Evolutionary conservation across 2,888 invertebrate genomes (phyloP), one percentile per base, ranked within the genome.

Genomic region (Tenthredo distinguenda): DNA sequence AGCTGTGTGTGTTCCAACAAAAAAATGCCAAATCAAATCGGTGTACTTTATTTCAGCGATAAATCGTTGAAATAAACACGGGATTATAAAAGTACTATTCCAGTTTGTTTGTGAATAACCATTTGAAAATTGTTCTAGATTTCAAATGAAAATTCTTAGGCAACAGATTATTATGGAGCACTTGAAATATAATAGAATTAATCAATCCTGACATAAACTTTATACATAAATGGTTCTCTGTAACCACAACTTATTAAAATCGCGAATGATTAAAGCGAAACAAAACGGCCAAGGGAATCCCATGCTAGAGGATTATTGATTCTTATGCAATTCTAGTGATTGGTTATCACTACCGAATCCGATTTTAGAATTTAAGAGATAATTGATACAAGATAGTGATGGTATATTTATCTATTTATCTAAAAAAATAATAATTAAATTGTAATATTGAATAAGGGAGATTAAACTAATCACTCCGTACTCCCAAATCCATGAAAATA

Each of bases 401-500:
- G 47, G 65, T 65, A 83, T 83, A 83, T 83, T 83, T 83, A 83
- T 83, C 83, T 83, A 83, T 83, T 68, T 83, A 83, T 83, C 83
- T 83, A 68, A 50, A 31, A 47, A n/a, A 55, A 55, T 10, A 18
- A n/a, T 55, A 81, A 62, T 81, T 15, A 34, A 83, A 83, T 83
- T 68, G 83, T 83, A 83, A 83, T 83, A 83, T 83, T 83, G 50
- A 83, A 83, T 68, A 12, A 34, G 81, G 83, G 47, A 68, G 47
- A 65, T 18, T 9, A 21, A n/a, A n/a, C 3, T 68, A 47, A 50
- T 68, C 18, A 21, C 81, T 81, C 58, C 21, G 47, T 26, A 62
- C 62, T 81, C 81, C 77, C 77, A 71, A 55, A 77, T 81, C 83
- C 47, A 83, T 71, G 68, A 68, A 68, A 68, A 83, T 71, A 68